A percentile compares a stretch with the other conserved stretches of the same genome.
These are phyloP conservation scores for Chloroceryle inda DNA, from an alignment of 2,797 vertebrate genomes.

Conservation along the genomic window DNA sequence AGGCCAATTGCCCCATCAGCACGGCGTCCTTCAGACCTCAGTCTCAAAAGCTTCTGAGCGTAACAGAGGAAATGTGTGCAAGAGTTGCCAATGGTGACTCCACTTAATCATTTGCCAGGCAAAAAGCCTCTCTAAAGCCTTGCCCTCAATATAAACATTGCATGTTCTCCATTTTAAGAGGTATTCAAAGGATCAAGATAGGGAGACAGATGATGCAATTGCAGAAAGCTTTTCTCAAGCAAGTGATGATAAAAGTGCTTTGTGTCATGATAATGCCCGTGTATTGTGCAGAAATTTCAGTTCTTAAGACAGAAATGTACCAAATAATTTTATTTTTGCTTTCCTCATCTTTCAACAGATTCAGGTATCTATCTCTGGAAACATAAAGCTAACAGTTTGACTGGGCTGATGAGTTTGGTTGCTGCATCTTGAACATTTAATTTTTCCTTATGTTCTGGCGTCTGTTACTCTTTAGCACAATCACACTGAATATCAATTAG, in stretches of 20 bases:
- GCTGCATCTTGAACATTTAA: conserved; percentile 49
- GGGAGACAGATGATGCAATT: neutral
- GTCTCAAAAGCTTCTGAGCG: neutral
- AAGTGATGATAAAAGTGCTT: neutral
- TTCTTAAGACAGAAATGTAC: neutral
- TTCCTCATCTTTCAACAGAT: neutral
- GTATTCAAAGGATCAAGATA: neutral
- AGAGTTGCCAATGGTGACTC: neutral
- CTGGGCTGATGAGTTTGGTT: conserved; percentile 51
- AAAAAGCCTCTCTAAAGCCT: neutral
- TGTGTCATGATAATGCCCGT: neutral
- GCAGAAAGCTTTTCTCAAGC: neutral
- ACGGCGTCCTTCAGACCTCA: accelerated
- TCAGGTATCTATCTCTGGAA: conserved; percentile 23
- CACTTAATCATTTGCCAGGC: neutral
- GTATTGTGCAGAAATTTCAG: neutral
- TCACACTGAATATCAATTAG: conserved; percentile 76
- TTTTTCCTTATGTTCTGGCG: conserved; percentile 72
- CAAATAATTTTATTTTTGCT: conserved; percentile 4
- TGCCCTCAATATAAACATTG: neutral
- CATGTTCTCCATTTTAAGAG: neutral
- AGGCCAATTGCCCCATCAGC: neutral
- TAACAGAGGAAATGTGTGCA: neutral
- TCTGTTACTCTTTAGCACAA: conserved; percentile 63
- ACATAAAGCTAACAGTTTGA: conserved; percentile 34